These are phyloP conservation scores for Metalampra italica DNA, from an alignment of 2,888 invertebrate species.

Conservation along the genomic window DNA sequence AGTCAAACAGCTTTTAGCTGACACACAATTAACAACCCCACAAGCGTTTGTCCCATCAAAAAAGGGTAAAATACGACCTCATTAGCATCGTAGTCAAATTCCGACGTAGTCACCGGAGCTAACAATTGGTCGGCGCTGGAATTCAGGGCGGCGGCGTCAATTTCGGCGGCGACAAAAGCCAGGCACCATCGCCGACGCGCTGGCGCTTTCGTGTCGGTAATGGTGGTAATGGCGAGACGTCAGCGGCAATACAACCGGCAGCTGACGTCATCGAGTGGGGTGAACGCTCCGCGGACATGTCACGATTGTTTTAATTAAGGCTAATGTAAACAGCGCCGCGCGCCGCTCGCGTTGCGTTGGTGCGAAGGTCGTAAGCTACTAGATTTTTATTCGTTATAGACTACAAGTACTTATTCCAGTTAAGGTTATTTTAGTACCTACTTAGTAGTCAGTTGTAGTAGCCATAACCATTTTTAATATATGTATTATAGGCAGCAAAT, in stretches of 20 bases:
- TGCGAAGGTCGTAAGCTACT: background rate
- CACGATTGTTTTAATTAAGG: slow-evolving; percentile 41
- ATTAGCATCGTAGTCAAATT: slow-evolving; percentile 4
- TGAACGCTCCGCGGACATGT: slow-evolving; percentile 29
- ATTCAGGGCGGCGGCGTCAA: slow-evolving; percentile 21
- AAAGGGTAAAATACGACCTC: slow-evolving; percentile 13
- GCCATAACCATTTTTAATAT: no score
- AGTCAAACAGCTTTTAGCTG: no score
- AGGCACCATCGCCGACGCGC: slow-evolving; percentile 12
- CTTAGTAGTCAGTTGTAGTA: no score
- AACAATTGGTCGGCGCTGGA: slow-evolving; percentile 18
- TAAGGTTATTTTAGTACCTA: no score
- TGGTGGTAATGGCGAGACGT: slow-evolving; percentile 35
- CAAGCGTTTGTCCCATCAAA: no score
- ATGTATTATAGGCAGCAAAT: no score
- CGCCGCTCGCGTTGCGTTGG: background rate
- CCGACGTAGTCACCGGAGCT: background rate
- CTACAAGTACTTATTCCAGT: no score
- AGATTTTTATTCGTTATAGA: no score
- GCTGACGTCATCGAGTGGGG: slow-evolving; percentile 31
- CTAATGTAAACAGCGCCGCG: slow-evolving; percentile 24
- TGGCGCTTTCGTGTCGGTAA: slow-evolving; percentile 35
- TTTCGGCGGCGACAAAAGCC: slow-evolving; percentile 42
- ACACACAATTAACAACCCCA: no score
- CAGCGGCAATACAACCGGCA: slow-evolving; percentile 27